These are phyloP conservation scores for Mesorhabditis sp. DNA, from an alignment of 2,888 invertebrate species.

Conservation along the genomic window DNA sequence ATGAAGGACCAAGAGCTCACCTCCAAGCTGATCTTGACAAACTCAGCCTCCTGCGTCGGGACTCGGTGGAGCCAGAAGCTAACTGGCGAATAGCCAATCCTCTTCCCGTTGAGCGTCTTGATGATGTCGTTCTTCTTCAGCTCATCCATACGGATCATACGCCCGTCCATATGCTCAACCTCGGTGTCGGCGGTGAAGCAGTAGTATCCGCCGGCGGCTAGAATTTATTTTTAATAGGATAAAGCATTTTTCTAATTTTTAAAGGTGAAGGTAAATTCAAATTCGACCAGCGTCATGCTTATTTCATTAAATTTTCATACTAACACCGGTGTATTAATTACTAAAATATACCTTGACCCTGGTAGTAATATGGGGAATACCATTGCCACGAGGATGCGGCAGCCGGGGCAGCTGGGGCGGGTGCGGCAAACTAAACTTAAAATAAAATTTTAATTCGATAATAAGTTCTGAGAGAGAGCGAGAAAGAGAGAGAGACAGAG, in stretches of 20 bases:
- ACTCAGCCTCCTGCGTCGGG: slow-evolving; percentile 32
- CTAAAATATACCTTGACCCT: neutral
- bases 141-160: slow-evolving; percentile 44
- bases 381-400: slow-evolving; percentile 1
- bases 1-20: neutral
- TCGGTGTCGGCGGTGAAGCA: slow-evolving; percentile 50
- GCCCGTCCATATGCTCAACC: slow-evolving; percentile 20
- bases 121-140: slow-evolving; percentile 48
- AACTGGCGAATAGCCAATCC: slow-evolving; percentile 31
- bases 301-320: no score
- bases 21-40: slow-evolving; percentile 16
- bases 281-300: no score
- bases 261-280: no score
- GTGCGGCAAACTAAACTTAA: neutral
- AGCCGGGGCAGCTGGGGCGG: neutral
- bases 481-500: no score
- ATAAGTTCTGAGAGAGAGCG: no score
- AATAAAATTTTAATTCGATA: no score
- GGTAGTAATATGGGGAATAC: slow-evolving; percentile 13
- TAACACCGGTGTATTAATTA: no score
- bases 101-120: slow-evolving; percentile 17
- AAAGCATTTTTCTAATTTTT: no score
- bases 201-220: slow-evolving; percentile 26
- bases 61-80: slow-evolving; percentile 50
- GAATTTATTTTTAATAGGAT: no score